A percentile compares a stretch with the other conserved stretches of the same genome.
Conservation (phyloP, 2,113 vertebrate genomes). For the Labeo catla region DNA sequence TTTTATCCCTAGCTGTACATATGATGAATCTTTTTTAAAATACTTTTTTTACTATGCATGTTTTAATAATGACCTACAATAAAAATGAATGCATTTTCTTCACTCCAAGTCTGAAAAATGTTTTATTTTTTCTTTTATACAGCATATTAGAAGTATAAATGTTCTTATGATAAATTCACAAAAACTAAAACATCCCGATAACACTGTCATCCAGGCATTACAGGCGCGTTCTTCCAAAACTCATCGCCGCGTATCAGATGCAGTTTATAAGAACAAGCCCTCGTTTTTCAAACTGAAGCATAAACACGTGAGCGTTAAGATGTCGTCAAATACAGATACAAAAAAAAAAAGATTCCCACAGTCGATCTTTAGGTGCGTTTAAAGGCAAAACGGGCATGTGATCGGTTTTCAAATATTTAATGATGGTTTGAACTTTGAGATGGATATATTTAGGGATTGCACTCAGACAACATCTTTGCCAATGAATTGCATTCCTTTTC, state of each 20-base stretch:
- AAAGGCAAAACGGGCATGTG: background rate
- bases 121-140: slow-evolving; percentile 77
- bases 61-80: background rate
- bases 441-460: slow-evolving; percentile 6
- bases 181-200: slow-evolving; percentile 68
- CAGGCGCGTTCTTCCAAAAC: background rate
- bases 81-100: background rate
- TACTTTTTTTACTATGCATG: background rate
- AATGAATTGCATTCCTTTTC: slow-evolving; percentile 79
- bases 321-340: slow-evolving; percentile 2
- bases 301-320: slow-evolving; percentile 2
- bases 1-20: background rate
- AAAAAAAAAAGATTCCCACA: slow-evolving; percentile 36
- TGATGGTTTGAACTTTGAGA: background rate
- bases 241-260: too few species aligned
- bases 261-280: background rate
- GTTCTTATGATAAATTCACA: slow-evolving; percentile 68
- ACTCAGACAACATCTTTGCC: slow-evolving; percentile 58
- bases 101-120: slow-evolving; percentile 77
- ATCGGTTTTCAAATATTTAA: background rate
- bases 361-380: background rate
- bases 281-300: background rate
- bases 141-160: slow-evolving; percentile 80
- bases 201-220: background rate
- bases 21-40: background rate